These are phyloP conservation scores for Aphrocallistes beatrix DNA, from an alignment of 37 sponge, comb jelly and placozoan species.

Conservation along the genomic window DNA sequence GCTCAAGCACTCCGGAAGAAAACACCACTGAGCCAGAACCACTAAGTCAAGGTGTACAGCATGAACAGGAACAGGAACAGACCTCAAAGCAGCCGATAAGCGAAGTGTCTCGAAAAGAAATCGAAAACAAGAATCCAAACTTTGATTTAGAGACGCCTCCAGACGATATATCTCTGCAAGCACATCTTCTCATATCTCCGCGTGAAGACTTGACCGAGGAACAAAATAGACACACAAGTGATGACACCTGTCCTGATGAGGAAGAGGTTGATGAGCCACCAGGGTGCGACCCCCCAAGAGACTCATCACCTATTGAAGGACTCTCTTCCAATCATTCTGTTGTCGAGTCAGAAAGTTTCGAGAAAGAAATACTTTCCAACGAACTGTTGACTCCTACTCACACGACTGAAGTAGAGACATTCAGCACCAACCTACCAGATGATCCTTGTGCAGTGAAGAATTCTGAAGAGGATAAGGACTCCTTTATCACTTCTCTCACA, in stretches of 20 bases:
- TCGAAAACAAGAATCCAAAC: not conserved
- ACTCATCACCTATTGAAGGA: no score
- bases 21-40: not conserved
- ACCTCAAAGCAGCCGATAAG: not conserved
- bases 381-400: not conserved
- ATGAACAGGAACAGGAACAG: not conserved
- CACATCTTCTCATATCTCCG: no score
- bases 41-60: not conserved
- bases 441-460: no score
- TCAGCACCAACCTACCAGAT: not conserved
- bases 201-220: no score
- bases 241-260: no score
- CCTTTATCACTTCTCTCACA: not conserved
- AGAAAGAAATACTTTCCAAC: no score
- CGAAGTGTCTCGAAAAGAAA: not conserved
- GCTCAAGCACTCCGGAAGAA: not conserved
- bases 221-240: no score
- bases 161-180: not conserved
- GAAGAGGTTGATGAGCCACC: no score
- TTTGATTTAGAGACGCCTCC: not conserved
- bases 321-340: no score
- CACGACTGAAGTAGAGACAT: not conserved
- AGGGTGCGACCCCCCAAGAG: no score
- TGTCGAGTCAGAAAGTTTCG: no score
- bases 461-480: not conserved